A percentile compares a stretch with the other conserved stretches of the same genome.
phyloP scores from a whole-genome alignment of 1,140 invertebrate species.

The Drosophila eugracilis region DNA sequence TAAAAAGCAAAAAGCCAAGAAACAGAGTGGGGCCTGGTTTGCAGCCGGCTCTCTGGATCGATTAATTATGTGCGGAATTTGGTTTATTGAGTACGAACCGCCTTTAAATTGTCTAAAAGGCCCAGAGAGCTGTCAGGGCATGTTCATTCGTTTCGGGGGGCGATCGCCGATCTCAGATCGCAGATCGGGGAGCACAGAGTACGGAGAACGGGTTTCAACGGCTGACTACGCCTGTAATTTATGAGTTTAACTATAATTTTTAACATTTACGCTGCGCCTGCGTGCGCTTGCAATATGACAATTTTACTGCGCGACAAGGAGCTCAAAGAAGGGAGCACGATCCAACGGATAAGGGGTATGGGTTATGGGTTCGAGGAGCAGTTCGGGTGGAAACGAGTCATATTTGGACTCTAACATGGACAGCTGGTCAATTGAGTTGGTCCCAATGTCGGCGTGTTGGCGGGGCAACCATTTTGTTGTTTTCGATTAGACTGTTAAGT shows the following conservation, averaged over 20 bases:
- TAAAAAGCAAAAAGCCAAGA: conserved; percentile 3
- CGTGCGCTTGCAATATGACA: conserved; percentile 83
- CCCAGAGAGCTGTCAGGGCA: conserved; percentile 72
- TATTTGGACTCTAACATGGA: conserved; percentile 73
- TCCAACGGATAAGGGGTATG: no score
- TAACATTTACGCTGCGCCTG: conserved; percentile 82
- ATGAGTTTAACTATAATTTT: conserved; percentile 84
- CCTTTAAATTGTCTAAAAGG: conserved; percentile 83
- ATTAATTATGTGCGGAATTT: conserved; percentile 84
- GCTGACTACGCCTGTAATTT: conserved; percentile 74
- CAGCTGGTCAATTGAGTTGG: conserved; percentile 82
- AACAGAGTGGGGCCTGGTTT: conserved; percentile 27
- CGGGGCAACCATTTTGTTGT: conserved; percentile 79
- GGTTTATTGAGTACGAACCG: conserved; percentile 83
- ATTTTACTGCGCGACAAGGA: conserved; percentile 46
- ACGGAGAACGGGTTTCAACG: conserved; percentile 63
- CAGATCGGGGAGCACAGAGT: conserved; percentile 16
- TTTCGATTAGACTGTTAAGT: conserved; percentile 84
- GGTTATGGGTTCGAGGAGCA: not conserved
- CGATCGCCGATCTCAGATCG: conserved; percentile 34
- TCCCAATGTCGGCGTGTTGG: conserved; percentile 22
- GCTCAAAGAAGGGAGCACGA: conserved; percentile 26
- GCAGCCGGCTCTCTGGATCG: conserved; percentile 63
- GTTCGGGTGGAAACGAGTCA: conserved; percentile 18
- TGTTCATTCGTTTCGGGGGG: conserved; percentile 26